A percentile compares a stretch with the other conserved stretches of the same genome.
Conservation (phyloP, 1,140 invertebrate species). For the Forficula auricularia region DNA sequence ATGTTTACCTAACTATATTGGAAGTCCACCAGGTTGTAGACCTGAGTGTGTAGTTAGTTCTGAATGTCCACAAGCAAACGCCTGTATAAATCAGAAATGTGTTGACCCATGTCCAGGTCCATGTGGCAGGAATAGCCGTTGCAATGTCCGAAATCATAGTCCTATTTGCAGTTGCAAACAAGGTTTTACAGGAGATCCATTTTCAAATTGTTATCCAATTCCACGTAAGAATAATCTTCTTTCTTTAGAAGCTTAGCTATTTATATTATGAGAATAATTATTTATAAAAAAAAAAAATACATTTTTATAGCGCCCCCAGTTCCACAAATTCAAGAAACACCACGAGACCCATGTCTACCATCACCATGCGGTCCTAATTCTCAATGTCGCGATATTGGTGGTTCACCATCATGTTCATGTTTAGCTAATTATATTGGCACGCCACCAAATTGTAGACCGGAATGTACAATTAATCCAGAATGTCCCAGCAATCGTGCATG, state of each 20-base stretch:
- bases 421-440: constrained; percentile 43
- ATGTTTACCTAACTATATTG: constrained; percentile 16
- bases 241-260: background rate
- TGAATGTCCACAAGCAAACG: constrained; percentile 20
- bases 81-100: constrained; percentile 47
- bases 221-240: constrained; percentile 19
- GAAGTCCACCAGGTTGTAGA: constrained; percentile 20
- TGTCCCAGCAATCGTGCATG: constrained; percentile 47
- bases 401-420: constrained; percentile 47
- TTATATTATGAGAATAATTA: background rate
- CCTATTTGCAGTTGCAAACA: constrained; percentile 18
- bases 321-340: constrained; percentile 15
- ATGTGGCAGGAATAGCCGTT: constrained; percentile 23
- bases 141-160: constrained; percentile 17
- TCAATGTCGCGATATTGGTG: constrained; percentile 42
- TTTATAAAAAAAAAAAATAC: constrained; percentile 12
- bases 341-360: constrained; percentile 46
- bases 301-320: constrained; percentile 20
- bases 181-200: constrained; percentile 17
- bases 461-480: constrained; percentile 53
- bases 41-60: constrained; percentile 22
- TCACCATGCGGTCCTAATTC: constrained; percentile 53
- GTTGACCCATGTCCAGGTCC: constrained; percentile 40
- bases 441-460: constrained; percentile 52
- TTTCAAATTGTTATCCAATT: constrained; percentile 21